phyloP scores from a whole-genome alignment of 2,888 invertebrate genomes.

The Creontiades dilutus region DNA sequence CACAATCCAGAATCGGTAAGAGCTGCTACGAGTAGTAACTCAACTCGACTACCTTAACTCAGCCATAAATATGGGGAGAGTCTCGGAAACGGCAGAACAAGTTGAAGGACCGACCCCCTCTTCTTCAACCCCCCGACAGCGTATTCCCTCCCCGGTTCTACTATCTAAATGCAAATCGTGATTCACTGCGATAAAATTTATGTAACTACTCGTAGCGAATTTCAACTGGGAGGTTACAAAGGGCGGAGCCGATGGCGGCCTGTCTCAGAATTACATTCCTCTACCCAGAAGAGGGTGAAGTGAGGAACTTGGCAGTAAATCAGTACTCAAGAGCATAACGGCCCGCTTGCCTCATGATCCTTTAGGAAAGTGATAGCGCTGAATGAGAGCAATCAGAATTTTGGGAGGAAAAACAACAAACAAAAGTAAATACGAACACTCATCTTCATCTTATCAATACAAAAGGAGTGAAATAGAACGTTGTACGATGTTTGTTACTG shows the following conservation, averaged over 20 bases:
- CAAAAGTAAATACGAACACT: too few species aligned
- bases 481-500: too few species aligned
- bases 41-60: slow-evolving; percentile 12
- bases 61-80: slow-evolving; percentile 29
- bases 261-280: slow-evolving; percentile 46
- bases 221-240: slow-evolving; percentile 38
- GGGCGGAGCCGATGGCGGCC: slow-evolving; percentile 18
- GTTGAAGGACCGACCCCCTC: slow-evolving; percentile 30
- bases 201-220: slow-evolving; percentile 33
- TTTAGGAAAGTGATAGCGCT: not conserved
- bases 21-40: slow-evolving; percentile 22
- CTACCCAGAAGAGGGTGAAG: slow-evolving; percentile 1
- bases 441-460: too few species aligned
- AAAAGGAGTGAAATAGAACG: too few species aligned
- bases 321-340: not conserved
- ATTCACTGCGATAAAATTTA: slow-evolving; percentile 55
- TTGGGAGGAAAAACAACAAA: too few species aligned
- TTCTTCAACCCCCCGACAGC: not conserved
- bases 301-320: slow-evolving; percentile 17
- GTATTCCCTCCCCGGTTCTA: not conserved
- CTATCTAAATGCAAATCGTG: slow-evolving; percentile 52
- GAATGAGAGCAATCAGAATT: not conserved
- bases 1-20: not conserved
- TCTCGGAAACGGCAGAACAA: slow-evolving; percentile 46
- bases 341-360: not conserved